Evolutionary conservation across 1,140 invertebrate species (phyloP).

Genomic region (Euglossa dilemma): DNA sequence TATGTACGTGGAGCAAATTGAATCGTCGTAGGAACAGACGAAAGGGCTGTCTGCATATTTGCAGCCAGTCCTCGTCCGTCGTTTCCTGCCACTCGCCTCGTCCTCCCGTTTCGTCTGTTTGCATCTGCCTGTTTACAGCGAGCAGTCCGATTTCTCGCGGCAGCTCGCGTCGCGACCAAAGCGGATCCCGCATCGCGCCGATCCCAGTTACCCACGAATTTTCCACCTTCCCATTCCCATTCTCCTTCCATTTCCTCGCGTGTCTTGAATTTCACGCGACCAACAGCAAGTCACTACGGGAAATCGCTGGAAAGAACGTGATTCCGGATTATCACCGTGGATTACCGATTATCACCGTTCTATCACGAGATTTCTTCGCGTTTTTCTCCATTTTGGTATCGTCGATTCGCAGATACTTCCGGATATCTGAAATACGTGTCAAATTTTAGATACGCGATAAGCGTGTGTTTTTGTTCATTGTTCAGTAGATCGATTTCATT

Average conservation of each 20-base stretch:
- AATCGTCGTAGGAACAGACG: conserved; percentile 39
- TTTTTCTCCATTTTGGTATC: too few relatives aligned
- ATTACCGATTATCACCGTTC: background rate
- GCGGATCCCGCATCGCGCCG: conserved; percentile 13
- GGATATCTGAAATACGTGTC: too few relatives aligned
- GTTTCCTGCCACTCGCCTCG: conserved; percentile 5
- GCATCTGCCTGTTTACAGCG: conserved; percentile 46
- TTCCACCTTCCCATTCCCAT: background rate
- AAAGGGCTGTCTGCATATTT: conserved; percentile 36
- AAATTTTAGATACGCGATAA: too few relatives aligned
- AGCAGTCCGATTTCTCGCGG: conserved; percentile 35
- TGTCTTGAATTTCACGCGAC: too few relatives aligned
- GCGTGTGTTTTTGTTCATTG: too few relatives aligned
- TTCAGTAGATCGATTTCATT: too few relatives aligned
- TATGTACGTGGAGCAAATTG: conserved; percentile 29
- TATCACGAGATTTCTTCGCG: background rate
- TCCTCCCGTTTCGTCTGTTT: conserved; percentile 37
- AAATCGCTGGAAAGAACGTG: background rate
- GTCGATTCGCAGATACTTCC: too few relatives aligned
- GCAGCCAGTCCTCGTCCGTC: conserved; percentile 6
- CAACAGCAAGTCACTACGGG: too few relatives aligned
- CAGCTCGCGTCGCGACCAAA: conserved; percentile 19
- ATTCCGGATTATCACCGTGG: background rate
- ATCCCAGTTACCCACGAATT: background rate
- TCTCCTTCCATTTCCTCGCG: background rate